A percentile compares a stretch with the other conserved stretches of the same genome.
Evolutionary conservation across 2,797 vertebrate species (phyloP).

Genomic region (Prunella strophiata): DNA sequence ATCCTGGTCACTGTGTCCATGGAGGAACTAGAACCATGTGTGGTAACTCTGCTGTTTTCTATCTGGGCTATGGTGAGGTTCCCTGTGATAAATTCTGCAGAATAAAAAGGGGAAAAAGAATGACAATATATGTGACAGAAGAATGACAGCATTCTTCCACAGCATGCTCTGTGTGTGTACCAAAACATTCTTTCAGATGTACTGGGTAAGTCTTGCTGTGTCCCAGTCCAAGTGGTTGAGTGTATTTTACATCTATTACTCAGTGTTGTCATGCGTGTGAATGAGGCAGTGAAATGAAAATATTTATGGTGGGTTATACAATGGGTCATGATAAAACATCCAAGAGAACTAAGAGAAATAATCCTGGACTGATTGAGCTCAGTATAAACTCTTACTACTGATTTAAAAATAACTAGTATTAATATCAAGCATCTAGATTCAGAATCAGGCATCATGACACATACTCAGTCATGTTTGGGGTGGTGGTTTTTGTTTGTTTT

Average conservation of each 20-base stretch:
- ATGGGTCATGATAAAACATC: not conserved
- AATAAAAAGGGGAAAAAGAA: not conserved
- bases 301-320: not conserved
- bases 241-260: not conserved
- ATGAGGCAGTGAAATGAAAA: not conserved
- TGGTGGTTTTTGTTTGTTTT: not conserved
- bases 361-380: not conserved
- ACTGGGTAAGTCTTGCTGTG: not conserved
- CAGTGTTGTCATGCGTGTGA: not conserved
- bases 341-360: not conserved
- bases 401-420: not conserved
- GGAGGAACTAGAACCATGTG: constrained; percentile 76
- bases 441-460: not conserved
- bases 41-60: constrained; percentile 75
- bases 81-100: constrained; percentile 79
- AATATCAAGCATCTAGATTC: not conserved
- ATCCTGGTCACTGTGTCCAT: constrained; percentile 74
- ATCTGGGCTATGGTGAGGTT: constrained; percentile 84
- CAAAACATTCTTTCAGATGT: not conserved
- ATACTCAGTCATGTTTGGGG: not conserved
- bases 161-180: not conserved
- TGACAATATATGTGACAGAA: not conserved
- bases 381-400: not conserved
- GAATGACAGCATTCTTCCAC: not conserved
- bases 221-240: not conserved